Conservation (phyloP, 2,888 invertebrate genomes). For the Xestoiulus laeticollis region DNA sequence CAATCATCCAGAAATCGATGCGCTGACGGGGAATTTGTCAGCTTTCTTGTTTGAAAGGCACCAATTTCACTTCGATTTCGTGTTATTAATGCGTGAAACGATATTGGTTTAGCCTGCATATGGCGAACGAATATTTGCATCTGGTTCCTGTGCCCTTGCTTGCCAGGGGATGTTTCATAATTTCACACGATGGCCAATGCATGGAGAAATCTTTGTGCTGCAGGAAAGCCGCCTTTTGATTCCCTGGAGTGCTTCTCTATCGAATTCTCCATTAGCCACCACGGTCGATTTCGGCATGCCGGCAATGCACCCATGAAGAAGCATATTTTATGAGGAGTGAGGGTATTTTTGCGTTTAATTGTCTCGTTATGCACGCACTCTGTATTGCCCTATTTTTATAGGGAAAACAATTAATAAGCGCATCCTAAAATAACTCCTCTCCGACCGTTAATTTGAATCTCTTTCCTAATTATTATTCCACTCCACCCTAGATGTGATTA, state of each 20-base stretch:
- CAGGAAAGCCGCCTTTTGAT: not conserved
- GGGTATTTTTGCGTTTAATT: slow-evolving; percentile 30
- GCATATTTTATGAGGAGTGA: not conserved
- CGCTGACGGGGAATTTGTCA: not conserved
- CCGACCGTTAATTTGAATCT: slow-evolving; percentile 42
- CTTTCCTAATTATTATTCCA: slow-evolving; percentile 41
- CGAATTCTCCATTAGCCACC: not conserved
- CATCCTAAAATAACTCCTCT: slow-evolving; percentile 39
- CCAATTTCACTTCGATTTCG: not conserved
- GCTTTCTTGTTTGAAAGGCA: not conserved
- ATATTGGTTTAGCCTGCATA: not conserved
- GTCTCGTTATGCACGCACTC: slow-evolving; percentile 35
- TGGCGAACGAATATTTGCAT: not conserved
- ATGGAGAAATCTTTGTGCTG: not conserved
- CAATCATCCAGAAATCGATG: not conserved
- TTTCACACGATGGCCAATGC: not conserved
- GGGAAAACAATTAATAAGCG: slow-evolving; percentile 35
- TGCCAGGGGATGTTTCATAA: not conserved
- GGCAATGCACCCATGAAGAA: not conserved
- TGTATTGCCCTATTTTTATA: slow-evolving; percentile 5
- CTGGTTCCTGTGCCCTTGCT: not conserved
- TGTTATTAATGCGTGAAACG: slow-evolving; percentile 5
- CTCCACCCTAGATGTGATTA: slow-evolving; percentile 43
- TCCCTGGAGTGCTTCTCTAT: not conserved
- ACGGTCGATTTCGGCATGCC: slow-evolving; percentile 18